phyloP scores from a whole-genome alignment of 2,888 invertebrate species.

The Sycophila texana region DNA sequence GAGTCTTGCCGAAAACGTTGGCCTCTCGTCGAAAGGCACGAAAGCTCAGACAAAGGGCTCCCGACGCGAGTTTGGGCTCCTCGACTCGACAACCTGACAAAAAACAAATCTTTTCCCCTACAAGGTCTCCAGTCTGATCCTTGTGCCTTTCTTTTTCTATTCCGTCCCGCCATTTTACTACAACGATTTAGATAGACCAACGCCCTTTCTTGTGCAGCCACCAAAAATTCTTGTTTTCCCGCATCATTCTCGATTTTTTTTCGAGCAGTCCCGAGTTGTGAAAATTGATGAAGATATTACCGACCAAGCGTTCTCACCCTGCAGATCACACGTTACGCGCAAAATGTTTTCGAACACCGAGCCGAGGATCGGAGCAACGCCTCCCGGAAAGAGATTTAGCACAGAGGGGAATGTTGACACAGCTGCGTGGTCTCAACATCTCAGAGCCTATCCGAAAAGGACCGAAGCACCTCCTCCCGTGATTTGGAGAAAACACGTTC shows the following conservation, averaged over 20 bases:
- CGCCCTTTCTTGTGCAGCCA: background rate
- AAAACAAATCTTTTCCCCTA: constrained; percentile 29
- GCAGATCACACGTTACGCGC: background rate
- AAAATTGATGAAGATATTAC: constrained; percentile 31
- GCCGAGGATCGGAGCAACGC: background rate
- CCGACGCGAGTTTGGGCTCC: background rate
- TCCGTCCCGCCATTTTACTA: background rate
- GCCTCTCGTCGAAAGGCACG: constrained; percentile 56
- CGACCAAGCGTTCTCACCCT: background rate
- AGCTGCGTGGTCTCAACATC: constrained; percentile 20
- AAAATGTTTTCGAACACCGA: too few species aligned
- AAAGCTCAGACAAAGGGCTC: constrained; percentile 60
- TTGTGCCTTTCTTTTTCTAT: background rate
- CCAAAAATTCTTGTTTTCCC: background rate
- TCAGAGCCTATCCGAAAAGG: background rate
- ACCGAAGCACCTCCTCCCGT: background rate
- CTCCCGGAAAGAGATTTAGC: background rate
- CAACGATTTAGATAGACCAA: too few species aligned
- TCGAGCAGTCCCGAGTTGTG: background rate
- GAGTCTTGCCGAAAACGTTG: constrained; percentile 61
- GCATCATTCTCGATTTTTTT: background rate
- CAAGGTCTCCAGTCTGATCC: constrained; percentile 7
- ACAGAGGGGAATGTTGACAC: constrained; percentile 33
- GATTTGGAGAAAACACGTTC: constrained; percentile 1
- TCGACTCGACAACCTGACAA: constrained; percentile 8